phyloP scores from a whole-genome alignment of 2,888 invertebrate species.

The Drosophila testacea region DNA sequence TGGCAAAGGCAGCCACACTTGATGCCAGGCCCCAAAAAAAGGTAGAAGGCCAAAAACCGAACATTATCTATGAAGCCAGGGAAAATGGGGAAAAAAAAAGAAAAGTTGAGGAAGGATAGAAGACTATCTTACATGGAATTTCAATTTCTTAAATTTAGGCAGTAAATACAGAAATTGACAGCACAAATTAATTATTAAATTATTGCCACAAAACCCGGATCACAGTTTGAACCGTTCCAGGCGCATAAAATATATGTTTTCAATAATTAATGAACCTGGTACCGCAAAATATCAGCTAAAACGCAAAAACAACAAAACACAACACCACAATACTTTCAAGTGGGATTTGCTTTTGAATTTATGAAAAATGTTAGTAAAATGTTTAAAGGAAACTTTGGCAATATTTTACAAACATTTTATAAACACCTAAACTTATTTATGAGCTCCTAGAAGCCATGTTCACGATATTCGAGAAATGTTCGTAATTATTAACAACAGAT shows the following conservation, averaged over 20 bases:
- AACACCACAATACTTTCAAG: background rate
- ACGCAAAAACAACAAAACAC: background rate
- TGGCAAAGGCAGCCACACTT: slow-evolving; percentile 30
- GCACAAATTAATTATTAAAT: slow-evolving; percentile 7
- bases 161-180: background rate
- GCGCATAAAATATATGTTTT: background rate
- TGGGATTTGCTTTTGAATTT: background rate
- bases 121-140: slow-evolving; percentile 26
- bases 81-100: background rate
- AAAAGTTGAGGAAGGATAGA: too few species aligned
- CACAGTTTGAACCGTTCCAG: background rate
- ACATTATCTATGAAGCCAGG: background rate
- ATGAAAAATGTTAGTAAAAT: background rate
- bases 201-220: background rate
- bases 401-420: background rate
- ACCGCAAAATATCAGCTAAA: background rate
- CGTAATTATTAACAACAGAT: too few species aligned
- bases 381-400: background rate
- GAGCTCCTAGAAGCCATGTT: background rate
- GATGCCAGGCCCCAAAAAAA: slow-evolving; percentile 13
- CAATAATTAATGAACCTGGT: slow-evolving; percentile 4
- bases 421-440: background rate
- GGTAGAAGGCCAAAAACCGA: slow-evolving; percentile 19
- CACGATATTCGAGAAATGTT: too few species aligned
- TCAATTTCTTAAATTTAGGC: slow-evolving; percentile 33